phyloP scores from a whole-genome alignment of 2,888 invertebrate genomes.

The Oscheius sp. region DNA sequence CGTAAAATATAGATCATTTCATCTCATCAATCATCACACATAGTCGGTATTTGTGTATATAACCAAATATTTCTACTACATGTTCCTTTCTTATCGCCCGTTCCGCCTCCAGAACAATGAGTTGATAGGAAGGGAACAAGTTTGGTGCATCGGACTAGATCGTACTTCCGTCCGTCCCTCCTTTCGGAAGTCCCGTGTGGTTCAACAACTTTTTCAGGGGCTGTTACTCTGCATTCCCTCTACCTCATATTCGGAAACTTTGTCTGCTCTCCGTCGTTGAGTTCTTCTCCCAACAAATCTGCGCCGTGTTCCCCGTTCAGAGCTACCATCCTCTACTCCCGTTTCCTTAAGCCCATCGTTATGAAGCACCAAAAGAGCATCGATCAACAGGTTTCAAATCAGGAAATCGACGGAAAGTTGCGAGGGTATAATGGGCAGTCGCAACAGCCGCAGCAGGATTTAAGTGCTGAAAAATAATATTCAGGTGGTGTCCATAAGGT shows the following conservation, averaged over 20 bases:
- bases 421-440: too few species aligned
- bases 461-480: neutral
- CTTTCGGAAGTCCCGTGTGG: too few species aligned
- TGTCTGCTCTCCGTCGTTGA: slow-evolving; percentile 91
- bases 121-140: too few species aligned
- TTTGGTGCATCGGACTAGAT: neutral
- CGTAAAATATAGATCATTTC: too few species aligned
- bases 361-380: slow-evolving; percentile 74
- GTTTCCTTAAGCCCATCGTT: slow-evolving; percentile 75
- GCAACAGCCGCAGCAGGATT: too few species aligned
- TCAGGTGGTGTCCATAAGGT: slow-evolving; percentile 50
- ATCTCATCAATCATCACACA: too few species aligned
- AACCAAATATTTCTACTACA: too few species aligned
- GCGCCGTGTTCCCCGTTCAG: slow-evolving; percentile 87
- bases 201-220: slow-evolving; percentile 77
- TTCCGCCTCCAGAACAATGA: too few species aligned
- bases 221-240: slow-evolving; percentile 83
- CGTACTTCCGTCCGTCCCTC: too few species aligned
- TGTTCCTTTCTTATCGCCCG: too few species aligned
- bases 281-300: slow-evolving; percentile 90
- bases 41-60: too few species aligned
- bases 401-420: slow-evolving; percentile 46
- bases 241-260: slow-evolving; percentile 96
- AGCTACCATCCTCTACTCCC: slow-evolving; percentile 75
- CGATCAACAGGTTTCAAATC: slow-evolving; percentile 41